Evolutionary conservation across 2,113 vertebrate genomes (phyloP).

Genomic region (Macrotis lagotis): DNA sequence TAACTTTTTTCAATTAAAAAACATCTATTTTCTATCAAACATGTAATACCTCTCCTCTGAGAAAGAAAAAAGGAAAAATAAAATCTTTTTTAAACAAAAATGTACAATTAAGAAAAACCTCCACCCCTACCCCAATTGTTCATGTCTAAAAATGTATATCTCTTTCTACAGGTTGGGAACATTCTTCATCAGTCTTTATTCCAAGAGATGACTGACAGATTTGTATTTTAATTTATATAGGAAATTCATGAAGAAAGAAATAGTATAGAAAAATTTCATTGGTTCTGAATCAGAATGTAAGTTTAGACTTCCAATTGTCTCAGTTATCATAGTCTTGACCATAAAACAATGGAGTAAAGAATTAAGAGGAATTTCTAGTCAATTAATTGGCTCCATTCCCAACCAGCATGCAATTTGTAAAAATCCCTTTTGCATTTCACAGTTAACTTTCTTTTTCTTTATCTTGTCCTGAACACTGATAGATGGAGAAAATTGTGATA

Average conservation of each 20-base stretch:
- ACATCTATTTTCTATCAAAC: not conserved
- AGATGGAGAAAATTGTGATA: not conserved
- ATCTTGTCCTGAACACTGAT: not conserved
- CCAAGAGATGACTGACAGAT: not conserved
- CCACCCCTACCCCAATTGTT: not conserved
- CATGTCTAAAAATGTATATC: not conserved
- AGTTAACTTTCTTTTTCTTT: not conserved
- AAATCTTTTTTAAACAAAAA: not conserved
- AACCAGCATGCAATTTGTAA: not conserved
- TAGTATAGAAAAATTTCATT: not conserved
- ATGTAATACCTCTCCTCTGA: not conserved
- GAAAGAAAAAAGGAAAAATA: not conserved
- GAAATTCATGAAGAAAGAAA: not conserved
- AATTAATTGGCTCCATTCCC: not conserved
- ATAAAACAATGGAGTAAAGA: not conserved
- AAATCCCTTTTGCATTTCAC: not conserved
- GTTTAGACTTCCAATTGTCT: not conserved
- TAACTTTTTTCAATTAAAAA: not conserved
- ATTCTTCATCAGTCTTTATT: not conserved
- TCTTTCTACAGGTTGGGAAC: not conserved
- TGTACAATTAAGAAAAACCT: not conserved
- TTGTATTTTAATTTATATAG: not conserved
- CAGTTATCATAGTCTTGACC: not conserved
- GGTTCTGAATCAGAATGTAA: not conserved
- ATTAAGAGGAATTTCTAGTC: not conserved